Base-by-base conservation (phyloP, 2,888 invertebrate genomes). In the Diarsia brunnea region DNA sequence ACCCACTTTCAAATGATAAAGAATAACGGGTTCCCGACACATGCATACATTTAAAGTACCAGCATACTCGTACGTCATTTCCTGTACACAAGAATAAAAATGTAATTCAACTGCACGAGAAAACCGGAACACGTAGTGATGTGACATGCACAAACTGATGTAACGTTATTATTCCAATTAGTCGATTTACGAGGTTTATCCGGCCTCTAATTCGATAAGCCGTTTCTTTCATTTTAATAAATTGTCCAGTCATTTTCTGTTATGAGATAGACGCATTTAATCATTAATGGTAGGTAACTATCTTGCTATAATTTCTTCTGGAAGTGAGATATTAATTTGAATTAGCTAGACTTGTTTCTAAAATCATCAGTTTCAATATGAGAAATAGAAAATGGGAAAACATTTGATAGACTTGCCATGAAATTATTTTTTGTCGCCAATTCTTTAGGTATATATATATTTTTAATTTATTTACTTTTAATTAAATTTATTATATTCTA, bases 41-140 rank as follows among this genome's bases (percentile, higher is more conserved):
- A 68, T 38, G 66, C 73, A 70, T 63, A 55, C 77, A 75, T 79
- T 73, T 43, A 75, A 80, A 76, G 73, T 77, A 77, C 66, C 31
- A 47, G 19, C 61, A 70, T 69, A n/a, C n/a, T n/a, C n/a, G n/a
- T n/a, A 87, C 76, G 83, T 87, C 82, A 87, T 66, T 85, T 87
- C 88, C 87, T 88, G 87, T 88, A 84, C 88, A 82, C 78, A 87
- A 66, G 75, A 79, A 84, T 87, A 81, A 73, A 79, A 75, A 88
- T 88, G 81, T 83, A 79, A 84, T 84, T 84, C 84, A 82, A 87
- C 84, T 81, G 73, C 69, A 51, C 12, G 69, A 81, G 68, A 84
- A 79, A 77, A 81, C 78, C 84, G 88, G 84, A 82, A 82, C 75
- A 68, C 60, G 51, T 75, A 84, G 74, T 76, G 79, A 84, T 68